Conservation (phyloP, 2,797 vertebrate species). For the Halcyon smyrnensis region DNA sequence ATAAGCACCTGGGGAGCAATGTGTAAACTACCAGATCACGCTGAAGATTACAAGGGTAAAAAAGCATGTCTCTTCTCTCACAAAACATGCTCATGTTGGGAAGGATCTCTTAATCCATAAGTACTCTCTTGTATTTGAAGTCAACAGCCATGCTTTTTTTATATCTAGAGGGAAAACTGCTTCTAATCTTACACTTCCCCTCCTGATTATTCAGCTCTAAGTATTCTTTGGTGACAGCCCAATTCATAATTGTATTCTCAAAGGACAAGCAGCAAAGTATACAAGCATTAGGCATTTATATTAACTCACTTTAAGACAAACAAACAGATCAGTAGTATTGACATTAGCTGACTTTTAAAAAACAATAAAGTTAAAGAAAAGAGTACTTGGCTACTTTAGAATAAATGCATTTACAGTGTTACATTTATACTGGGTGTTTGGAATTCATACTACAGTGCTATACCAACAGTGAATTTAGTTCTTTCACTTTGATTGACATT, state of each 20-base stretch:
- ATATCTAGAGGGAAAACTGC: not conserved
- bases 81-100: not conserved
- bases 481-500: not conserved
- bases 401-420: not conserved
- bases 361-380: not conserved
- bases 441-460: not conserved
- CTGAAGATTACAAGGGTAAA: not conserved
- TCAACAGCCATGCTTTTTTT: not conserved
- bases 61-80: not conserved
- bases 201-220: not conserved
- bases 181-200: not conserved
- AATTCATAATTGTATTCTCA: not conserved
- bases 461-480: not conserved
- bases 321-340: not conserved
- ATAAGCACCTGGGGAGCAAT: not conserved
- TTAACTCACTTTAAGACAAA: not conserved
- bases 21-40: fast-evolving
- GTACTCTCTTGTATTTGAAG: not conserved
- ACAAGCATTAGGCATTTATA: not conserved
- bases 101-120: not conserved
- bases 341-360: not conserved
- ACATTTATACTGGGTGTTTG: not conserved
- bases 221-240: not conserved
- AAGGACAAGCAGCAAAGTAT: not conserved
- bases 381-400: not conserved